A percentile compares a stretch with the other conserved stretches of the same genome.
These are phyloP conservation scores for Austrolebias charrua DNA, from an alignment of 2,797 vertebrate species.

Conservation along the genomic window DNA sequence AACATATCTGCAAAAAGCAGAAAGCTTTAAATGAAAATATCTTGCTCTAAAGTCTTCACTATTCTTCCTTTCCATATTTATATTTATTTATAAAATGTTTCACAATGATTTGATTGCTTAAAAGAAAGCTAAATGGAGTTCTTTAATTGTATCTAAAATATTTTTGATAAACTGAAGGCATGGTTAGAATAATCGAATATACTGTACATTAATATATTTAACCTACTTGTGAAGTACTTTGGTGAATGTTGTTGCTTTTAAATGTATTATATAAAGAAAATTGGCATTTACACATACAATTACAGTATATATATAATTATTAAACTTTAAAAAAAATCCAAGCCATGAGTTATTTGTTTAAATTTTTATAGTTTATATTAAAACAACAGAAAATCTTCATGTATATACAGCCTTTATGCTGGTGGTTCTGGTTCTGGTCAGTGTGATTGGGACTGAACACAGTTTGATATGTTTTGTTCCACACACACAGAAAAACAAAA, in stretches of 20 bases:
- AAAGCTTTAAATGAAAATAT: not conserved
- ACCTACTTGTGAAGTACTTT: too few species aligned
- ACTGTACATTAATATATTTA: too few species aligned
- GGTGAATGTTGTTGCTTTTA: too few species aligned
- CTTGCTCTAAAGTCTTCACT: too few species aligned
- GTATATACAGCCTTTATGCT: conserved; percentile 29
- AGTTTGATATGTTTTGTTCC: not conserved
- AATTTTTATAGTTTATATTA: conserved; percentile 46
- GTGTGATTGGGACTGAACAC: too few species aligned
- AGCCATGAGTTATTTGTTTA: conserved; percentile 29
- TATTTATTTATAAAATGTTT: too few species aligned
- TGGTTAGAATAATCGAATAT: too few species aligned
- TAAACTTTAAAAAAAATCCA: conserved; percentile 47
- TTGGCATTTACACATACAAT: too few species aligned
- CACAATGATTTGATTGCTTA: not conserved
- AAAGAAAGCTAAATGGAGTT: not conserved
- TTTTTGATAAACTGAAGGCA: not conserved
- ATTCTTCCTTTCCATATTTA: too few species aligned
- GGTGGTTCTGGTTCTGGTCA: too few species aligned
- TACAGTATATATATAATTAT: conserved; percentile 36
- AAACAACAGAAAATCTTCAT: not conserved
- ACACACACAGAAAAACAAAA: not conserved
- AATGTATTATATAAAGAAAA: too few species aligned
- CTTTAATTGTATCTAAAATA: not conserved
- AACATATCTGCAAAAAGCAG: not conserved